A percentile compares a stretch with the other conserved stretches of the same genome.
phyloP scores from a whole-genome alignment of 2,113 vertebrate genomes.

The Indicator indicator region DNA sequence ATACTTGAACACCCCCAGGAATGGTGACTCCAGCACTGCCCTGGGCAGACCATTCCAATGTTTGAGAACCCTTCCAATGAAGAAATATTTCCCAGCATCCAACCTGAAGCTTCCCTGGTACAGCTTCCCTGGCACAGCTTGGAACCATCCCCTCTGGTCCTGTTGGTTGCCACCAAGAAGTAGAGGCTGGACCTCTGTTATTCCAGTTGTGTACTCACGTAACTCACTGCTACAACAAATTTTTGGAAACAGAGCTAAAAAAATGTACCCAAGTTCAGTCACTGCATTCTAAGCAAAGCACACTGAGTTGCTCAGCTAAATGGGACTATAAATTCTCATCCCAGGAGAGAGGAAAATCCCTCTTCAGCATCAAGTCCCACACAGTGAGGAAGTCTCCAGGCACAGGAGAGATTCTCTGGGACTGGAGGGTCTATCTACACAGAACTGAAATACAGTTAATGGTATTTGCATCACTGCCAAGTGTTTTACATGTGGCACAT shows the following conservation, averaged over 20 bases:
- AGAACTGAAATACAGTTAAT: not conserved
- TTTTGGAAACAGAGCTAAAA: not conserved
- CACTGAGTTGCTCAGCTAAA: not conserved
- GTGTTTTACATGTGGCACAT: not conserved
- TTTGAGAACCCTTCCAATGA: too few species aligned
- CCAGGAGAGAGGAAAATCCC: not conserved
- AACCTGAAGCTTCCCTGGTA: too few species aligned
- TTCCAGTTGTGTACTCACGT: not conserved
- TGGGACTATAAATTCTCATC: not conserved
- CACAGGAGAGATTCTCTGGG: not conserved
- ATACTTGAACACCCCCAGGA: too few species aligned
- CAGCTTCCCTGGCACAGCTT: too few species aligned
- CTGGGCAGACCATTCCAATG: too few species aligned
- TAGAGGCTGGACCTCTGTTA: not conserved
- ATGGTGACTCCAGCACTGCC: too few species aligned
- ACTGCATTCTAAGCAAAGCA: not conserved
- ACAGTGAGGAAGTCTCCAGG: rapidly evolving
- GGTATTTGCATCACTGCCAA: not conserved
- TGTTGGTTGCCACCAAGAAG: too few species aligned
- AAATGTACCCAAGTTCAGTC: not conserved
- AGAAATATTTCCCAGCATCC: too few species aligned
- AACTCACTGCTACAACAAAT: not conserved
- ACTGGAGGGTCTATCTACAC: not conserved
- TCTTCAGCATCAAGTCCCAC: not conserved
- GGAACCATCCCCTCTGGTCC: too few species aligned